These are phyloP conservation scores for Nesometra sesokonis DNA, from an alignment of 35 echinoderm and acorn worm species.

Conservation along the genomic window DNA sequence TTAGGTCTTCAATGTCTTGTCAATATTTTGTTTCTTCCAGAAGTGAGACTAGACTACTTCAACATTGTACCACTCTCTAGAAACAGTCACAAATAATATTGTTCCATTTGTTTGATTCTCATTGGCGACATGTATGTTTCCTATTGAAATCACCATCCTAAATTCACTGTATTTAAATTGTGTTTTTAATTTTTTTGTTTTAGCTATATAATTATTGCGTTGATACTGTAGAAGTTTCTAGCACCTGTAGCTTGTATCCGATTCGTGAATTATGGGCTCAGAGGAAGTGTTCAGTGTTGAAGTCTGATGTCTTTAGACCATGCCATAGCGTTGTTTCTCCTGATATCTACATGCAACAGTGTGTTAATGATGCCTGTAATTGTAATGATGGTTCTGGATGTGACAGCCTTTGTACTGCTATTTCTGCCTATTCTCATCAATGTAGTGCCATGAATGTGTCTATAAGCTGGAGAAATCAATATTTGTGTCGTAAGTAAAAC, in stretches of 20 bases:
- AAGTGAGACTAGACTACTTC: no score
- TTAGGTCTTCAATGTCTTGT: no score
- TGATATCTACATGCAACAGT: conserved; percentile 29
- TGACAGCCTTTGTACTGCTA: conserved; percentile 79
- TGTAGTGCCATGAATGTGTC: conserved; percentile 65
- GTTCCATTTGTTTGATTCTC: no score
- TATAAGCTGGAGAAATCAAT: conserved; percentile 50
- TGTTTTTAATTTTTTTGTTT: not conserved
- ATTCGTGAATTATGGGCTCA: conserved; percentile 56
- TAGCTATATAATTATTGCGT: conserved; percentile 64
- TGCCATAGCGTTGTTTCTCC: conserved; percentile 45
- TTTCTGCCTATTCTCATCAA: conserved; percentile 61
- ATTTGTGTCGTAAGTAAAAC: conserved; percentile 85
- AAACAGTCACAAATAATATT: no score
- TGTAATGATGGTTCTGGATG: conserved; percentile 78
- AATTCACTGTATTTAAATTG: no score
- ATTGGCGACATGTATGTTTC: no score
- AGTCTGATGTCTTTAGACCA: conserved; percentile 44
- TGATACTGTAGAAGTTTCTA: conserved; percentile 16
- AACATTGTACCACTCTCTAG: no score
- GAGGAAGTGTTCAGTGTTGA: conserved; percentile 46
- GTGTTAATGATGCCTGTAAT: conserved; percentile 73
- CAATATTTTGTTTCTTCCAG: no score
- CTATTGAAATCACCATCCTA: no score
- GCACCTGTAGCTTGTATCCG: conserved; percentile 47